Percentiles rank a stretch among this genome's conserved stretches.
Evolutionary conservation across 2,888 invertebrate species (phyloP).

Genomic region (Charanyca ferruginea): DNA sequence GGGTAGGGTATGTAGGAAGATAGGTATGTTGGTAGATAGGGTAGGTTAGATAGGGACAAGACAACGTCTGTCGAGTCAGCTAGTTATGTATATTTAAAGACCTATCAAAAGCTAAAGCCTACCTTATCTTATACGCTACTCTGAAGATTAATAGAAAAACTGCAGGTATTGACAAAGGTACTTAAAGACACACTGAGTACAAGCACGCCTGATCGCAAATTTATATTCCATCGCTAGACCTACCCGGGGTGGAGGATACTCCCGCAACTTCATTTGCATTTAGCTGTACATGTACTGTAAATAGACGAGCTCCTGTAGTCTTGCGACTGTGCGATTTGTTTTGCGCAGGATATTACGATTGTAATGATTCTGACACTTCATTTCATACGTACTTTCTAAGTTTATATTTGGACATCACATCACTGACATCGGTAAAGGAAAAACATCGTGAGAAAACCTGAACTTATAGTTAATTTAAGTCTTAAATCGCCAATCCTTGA

Average conservation of each 20-base stretch:
- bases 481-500: too few relatives aligned
- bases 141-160: background rate
- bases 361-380: too few relatives aligned
- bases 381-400: too few relatives aligned
- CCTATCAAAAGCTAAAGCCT: background rate
- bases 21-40: too few relatives aligned
- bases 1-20: too few relatives aligned
- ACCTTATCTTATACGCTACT: background rate
- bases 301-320: constrained; percentile 43
- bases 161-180: constrained; percentile 9
- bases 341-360: constrained; percentile 28
- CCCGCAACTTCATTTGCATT: constrained; percentile 68
- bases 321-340: constrained; percentile 55
- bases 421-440: too few relatives aligned
- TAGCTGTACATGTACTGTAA: constrained; percentile 52
- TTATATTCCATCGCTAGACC: constrained; percentile 70
- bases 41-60: too few relatives aligned
- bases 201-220: constrained; percentile 68
- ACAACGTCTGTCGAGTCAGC: too few relatives aligned
- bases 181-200: constrained; percentile 38
- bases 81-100: too few relatives aligned
- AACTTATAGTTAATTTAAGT: too few relatives aligned
- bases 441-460: too few relatives aligned
- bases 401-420: too few relatives aligned
- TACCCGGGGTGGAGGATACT: constrained; percentile 65